Conservation (phyloP, 2,888 invertebrate species). For the Noctua pronuba region DNA sequence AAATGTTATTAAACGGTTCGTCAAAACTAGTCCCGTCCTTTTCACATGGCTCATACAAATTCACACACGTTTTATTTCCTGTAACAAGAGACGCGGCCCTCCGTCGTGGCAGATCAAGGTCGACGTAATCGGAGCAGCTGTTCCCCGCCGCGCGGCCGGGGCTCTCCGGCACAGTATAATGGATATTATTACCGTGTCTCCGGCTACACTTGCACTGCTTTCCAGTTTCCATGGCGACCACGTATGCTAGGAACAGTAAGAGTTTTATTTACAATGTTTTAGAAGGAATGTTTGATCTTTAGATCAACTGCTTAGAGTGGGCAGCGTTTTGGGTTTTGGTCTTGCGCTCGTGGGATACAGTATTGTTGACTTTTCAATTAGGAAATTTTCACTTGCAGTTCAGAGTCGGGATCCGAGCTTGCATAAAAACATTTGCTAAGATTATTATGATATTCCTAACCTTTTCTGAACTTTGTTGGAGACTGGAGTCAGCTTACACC, state of each 20-base stretch:
- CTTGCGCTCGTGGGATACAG: not conserved
- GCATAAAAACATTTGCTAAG: not conserved
- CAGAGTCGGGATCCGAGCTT: not conserved
- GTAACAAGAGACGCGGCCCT: conserved; percentile 36
- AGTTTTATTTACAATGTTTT: not conserved
- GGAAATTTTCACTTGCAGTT: too few relatives aligned
- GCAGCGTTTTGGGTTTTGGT: not conserved
- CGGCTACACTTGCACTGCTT: conserved; percentile 55
- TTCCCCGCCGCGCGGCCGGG: conserved; percentile 33
- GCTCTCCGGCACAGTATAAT: conserved; percentile 7
- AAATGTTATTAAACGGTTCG: conserved; percentile 10
- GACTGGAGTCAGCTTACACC: not conserved
- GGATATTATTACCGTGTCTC: too few relatives aligned
- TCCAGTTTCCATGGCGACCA: conserved; percentile 52
- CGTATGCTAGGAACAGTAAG: conserved; percentile 19
- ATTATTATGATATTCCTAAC: not conserved
- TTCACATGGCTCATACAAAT: conserved; percentile 15
- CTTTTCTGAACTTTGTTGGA: not conserved
- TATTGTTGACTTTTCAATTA: not conserved
- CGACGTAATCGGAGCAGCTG: conserved; percentile 62
- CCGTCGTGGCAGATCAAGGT: conserved; percentile 60
- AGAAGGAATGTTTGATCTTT: not conserved
- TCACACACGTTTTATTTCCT: conserved; percentile 48
- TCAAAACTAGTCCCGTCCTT: conserved; percentile 2
- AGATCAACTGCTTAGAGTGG: not conserved